Evolutionary conservation across 2,888 invertebrate species (phyloP), one percentile per base, ranked within the genome.

Genomic region (Hoplodrina ambigua): DNA sequence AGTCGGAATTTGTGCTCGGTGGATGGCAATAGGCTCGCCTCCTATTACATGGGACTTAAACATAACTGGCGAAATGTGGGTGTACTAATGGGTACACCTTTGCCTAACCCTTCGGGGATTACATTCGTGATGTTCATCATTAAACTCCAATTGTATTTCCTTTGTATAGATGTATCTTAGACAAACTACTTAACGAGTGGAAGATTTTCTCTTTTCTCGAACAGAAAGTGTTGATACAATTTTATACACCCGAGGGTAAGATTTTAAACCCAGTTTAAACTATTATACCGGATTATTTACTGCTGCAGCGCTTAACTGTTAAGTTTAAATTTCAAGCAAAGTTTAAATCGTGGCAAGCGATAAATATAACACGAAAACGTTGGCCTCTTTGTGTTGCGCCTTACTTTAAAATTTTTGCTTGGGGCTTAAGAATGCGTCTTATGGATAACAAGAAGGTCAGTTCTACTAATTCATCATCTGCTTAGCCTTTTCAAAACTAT

Each of bases 251-350:
- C 41, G 10, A 30, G 62, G 19, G 11, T 69, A 30, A 69, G 49
- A 74, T 69, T 78, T 68, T 50, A 56, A 78, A 65, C 58, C 10
- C 30, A 53, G 33, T 62, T 78, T 50, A 74, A 76, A 74, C 64
- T 77, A 55, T 69, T 58, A 78, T 69, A 69, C 52, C 11, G 30
- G 65, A 69, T 79, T 79, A 79, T 75, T 79, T 74, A 70, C 70
- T 50, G 63, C 46, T 55, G 15, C 56, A 50, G 53, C 50, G 70
- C 79, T 69, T 62, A 59, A 56, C 62, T 59, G 41, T 44, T 46
- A 78, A 76, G 78, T 76, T 75, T 61, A 46, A 75, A 65, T 75
- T 65, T 65, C 25, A 41, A 53, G 65, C 52, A 25, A 78, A 69
- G 65, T 78, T 74, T 74, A 56, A 74, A 59, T 56, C 61, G 78